Base-by-base conservation (phyloP, 2,888 invertebrate genomes). In the Pherbina coryleti region DNA sequence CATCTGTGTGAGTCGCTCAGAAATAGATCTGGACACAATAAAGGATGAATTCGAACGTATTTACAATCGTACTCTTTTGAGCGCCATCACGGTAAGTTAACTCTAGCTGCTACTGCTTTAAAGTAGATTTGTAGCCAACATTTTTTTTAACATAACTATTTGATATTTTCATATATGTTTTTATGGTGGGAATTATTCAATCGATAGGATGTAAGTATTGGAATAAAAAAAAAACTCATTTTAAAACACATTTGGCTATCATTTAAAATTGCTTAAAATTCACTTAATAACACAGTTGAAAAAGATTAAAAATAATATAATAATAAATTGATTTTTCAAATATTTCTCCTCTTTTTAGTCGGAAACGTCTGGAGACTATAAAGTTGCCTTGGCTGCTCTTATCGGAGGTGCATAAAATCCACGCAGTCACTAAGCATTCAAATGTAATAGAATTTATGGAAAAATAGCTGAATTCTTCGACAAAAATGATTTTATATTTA, bases 21-120 rank as follows among this genome's bases (percentile, higher is more conserved):
- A 94, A 91, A 89, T 93, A 70, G 95, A 95, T 91, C 91, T 95
- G 83, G 93, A 90, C 7, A 92, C 92, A 84, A 93, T 95, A 87
- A 94, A 93, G 88, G 87, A 90, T 7, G 94, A 94, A 84, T 95
- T 93, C 90, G 93, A 94, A 86, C 90, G 92, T 28, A 91, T 93
- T 64, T 94, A 93, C 88, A 93, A 93, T 86, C 93, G 93, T 83
- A 93, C 94, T 0, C 86, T 95, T 82, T 91, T 91, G 82, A 93
- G 93, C 84, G 93, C 92, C 82, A 90, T 94, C 73, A 90, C 90
- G 91, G 93, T 93, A 91, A 85, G 83, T 84, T 73, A 9, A 17
- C 8, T 31, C 14, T n/a, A 19, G n/a, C 22, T 51, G n/a, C 34
- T 51, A 9, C 34, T 60, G 4, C 37, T n/a, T 49, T 66, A 9